Percentiles rank a stretch among this genome's conserved stretches.
Evolutionary conservation across 2,797 vertebrate genomes (phyloP).

Genomic region (Gymnodraco acuticeps): DNA sequence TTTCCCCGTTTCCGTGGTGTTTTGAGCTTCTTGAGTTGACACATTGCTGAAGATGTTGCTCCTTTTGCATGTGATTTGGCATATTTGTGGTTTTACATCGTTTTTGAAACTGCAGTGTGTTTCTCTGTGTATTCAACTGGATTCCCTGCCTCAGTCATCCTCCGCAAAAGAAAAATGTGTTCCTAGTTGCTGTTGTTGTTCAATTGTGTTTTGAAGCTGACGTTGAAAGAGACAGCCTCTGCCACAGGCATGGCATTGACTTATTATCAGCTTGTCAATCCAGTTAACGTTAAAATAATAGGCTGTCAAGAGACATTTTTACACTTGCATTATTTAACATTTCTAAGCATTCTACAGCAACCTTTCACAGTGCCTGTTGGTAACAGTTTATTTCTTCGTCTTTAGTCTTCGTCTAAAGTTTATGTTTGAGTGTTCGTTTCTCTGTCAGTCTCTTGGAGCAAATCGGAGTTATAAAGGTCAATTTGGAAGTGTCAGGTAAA

Average conservation of each 20-base stretch:
- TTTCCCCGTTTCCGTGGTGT: too few species aligned
- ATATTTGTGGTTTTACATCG: too few species aligned
- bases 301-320: slow-evolving; percentile 60
- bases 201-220: slow-evolving; percentile 53
- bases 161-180: slow-evolving; percentile 23
- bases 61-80: too few species aligned
- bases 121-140: slow-evolving; percentile 33
- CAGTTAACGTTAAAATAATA: slow-evolving; percentile 74
- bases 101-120: too few species aligned
- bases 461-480: slow-evolving; percentile 80
- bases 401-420: too few species aligned
- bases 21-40: too few species aligned
- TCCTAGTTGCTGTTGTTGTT: slow-evolving; percentile 66
- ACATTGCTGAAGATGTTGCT: too few species aligned
- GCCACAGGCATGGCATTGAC: slow-evolving; percentile 65
- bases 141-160: slow-evolving; percentile 39
- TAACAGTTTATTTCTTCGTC: slow-evolving; percentile 44
- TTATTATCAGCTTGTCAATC: slow-evolving; percentile 80
- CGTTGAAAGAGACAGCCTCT: slow-evolving; percentile 66
- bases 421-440: slow-evolving; percentile 64
- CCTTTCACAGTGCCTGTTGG: slow-evolving; percentile 31
- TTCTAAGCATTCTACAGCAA: slow-evolving; percentile 58
- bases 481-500: slow-evolving; percentile 80
- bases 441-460: slow-evolving; percentile 71
- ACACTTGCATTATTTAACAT: slow-evolving; percentile 67